Conservation (phyloP, 2,113 vertebrate species). For the Alexandromys fortis region DNA sequence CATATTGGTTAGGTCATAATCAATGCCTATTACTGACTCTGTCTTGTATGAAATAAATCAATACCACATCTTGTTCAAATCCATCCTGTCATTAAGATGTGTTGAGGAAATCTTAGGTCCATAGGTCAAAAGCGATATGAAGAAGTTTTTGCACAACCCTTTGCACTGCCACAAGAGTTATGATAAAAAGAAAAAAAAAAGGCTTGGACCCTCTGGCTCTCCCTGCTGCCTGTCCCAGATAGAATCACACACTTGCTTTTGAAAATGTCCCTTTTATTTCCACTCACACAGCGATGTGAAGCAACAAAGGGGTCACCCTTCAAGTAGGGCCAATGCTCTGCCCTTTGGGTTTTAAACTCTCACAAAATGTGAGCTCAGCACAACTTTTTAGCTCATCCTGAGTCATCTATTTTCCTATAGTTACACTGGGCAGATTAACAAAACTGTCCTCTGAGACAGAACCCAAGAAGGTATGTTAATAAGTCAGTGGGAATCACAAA, state of each 20-base stretch:
- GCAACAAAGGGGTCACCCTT: background rate
- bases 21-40: background rate
- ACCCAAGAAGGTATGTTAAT: background rate
- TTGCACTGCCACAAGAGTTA: background rate
- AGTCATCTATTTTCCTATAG: background rate
- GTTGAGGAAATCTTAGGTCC: background rate
- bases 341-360: background rate
- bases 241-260: background rate
- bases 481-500: background rate
- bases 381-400: background rate
- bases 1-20: background rate
- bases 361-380: background rate
- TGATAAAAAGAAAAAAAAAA: background rate
- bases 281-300: background rate
- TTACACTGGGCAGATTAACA: background rate
- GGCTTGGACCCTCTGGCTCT: background rate
- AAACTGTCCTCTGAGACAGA: background rate
- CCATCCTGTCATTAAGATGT: background rate
- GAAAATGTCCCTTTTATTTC: background rate
- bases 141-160: background rate
- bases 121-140: background rate
- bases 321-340: background rate
- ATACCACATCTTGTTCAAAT: background rate
- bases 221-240: background rate
- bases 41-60: background rate